These are phyloP conservation scores for Synchiropus splendidus DNA, from an alignment of 2,113 vertebrate genomes.

Conservation along the genomic window DNA sequence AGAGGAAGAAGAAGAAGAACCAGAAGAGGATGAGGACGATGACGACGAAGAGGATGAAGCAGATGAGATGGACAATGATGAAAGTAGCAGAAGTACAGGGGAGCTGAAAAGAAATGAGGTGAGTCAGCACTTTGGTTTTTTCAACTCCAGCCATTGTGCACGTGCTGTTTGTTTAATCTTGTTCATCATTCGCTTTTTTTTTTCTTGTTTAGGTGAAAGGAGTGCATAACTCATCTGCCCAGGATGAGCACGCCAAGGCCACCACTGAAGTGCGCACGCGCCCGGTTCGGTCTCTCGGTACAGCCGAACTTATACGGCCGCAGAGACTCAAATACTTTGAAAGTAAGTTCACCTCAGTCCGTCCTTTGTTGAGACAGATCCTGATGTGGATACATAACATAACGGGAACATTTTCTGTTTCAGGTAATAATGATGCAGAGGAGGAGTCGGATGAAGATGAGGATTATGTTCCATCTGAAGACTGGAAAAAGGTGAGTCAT, in stretches of 20 bases:
- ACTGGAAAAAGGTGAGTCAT: slow-evolving; percentile 90
- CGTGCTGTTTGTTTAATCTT: no score
- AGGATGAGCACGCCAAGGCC: slow-evolving; percentile 74
- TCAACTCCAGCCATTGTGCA: no score
- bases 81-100: slow-evolving; percentile 83
- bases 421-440: slow-evolving; percentile 83
- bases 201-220: slow-evolving; percentile 70
- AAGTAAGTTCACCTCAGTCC: slow-evolving; percentile 65
- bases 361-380: no score
- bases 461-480: slow-evolving; percentile 96
- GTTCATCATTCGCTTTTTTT: no score
- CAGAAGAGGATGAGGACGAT: slow-evolving; percentile 77
- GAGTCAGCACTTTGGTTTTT: not conserved
- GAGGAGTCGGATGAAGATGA: slow-evolving; percentile 97
- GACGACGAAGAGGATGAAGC: slow-evolving; percentile 81
- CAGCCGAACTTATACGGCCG: slow-evolving; percentile 79
- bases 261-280: slow-evolving; percentile 76
- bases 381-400: not conserved
- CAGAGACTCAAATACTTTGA: slow-evolving; percentile 91
- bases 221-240: slow-evolving; percentile 75
- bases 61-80: slow-evolving; percentile 80
- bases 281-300: slow-evolving; percentile 72
- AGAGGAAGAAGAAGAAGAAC: slow-evolving; percentile 84
- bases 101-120: slow-evolving; percentile 67
- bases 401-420: slow-evolving; percentile 2